Percentiles rank a stretch among this genome's conserved stretches.
phyloP scores from a whole-genome alignment of 2,113 vertebrate genomes.

The Epinephelus moara region DNA sequence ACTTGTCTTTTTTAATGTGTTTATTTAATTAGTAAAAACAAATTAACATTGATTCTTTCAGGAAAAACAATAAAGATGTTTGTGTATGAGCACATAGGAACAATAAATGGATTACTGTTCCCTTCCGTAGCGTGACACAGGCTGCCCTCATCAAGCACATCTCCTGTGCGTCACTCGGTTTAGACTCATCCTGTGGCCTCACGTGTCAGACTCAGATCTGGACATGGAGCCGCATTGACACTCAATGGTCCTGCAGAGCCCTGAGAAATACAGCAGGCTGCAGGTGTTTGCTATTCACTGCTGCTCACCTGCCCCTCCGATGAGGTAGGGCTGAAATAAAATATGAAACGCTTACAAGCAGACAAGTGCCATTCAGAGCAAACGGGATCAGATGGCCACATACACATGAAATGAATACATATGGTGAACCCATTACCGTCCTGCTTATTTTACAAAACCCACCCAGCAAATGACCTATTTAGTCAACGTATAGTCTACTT shows the following conservation, averaged over 20 bases:
- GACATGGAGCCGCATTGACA: background rate
- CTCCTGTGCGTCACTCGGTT: slow-evolving; percentile 22
- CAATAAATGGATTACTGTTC: slow-evolving; percentile 4
- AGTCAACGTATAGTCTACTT: slow-evolving; percentile 7
- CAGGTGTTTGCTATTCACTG: slow-evolving; percentile 54
- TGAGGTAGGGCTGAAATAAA: slow-evolving; percentile 75
- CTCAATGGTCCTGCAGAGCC: background rate
- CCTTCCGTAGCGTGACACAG: background rate
- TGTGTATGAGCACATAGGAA: background rate
- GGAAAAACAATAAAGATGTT: background rate
- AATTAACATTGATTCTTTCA: background rate
- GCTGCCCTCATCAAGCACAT: slow-evolving; percentile 15
- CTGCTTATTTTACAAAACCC: slow-evolving; percentile 69
- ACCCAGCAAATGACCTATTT: slow-evolving; percentile 72
- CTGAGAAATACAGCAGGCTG: slow-evolving; percentile 50
- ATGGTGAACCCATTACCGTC: slow-evolving; percentile 37
- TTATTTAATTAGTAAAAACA: background rate
- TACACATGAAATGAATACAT: slow-evolving; percentile 59
- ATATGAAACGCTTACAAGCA: slow-evolving; percentile 58
- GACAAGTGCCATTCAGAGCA: slow-evolving; percentile 48
- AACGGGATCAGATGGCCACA: slow-evolving; percentile 69
- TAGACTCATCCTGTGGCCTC: slow-evolving; percentile 36
- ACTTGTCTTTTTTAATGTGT: background rate
- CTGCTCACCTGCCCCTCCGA: slow-evolving; percentile 46
- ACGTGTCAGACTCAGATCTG: slow-evolving; percentile 45